Base-by-base conservation (phyloP, 2,797 vertebrate species). In the Eulemur coronatus region DNA sequence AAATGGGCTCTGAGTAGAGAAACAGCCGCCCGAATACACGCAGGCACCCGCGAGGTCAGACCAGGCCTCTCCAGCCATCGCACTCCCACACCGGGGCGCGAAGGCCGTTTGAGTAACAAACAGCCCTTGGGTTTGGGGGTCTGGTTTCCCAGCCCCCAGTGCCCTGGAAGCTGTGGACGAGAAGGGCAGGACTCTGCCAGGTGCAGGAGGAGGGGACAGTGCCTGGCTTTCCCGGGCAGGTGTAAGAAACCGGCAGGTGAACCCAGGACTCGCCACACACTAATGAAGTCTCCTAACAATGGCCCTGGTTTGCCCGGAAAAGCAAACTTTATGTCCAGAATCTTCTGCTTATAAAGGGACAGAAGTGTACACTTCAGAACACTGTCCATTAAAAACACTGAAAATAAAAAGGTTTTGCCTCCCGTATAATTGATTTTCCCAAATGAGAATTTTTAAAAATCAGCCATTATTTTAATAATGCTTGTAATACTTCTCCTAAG, bases 161-260 rank as follows among this genome's bases (percentile, higher is more conserved):
- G 5, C 7, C 26, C 5, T 30, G n/a, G 52, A 33, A 5, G 1
- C 41, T 76, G 2, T 11, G 13, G 10, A 33, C 1, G 1, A 15
- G 20, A 55, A 75, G 52, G 24, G 65, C 2, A 35, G 38, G 46
- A n/a, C 3, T 0, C 22, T 17, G 5, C 33, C 17, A n/a, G 8
- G 55, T 30, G 13, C 28, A 17, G 28, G 9, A 20, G 20, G 4
- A 20, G 14, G 59, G 14, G 7, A 26, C 10, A 3, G 4, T 0
- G 0, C 38, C 20, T 84, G 24, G 4, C 0, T 0, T 24, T 69
- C 1, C 0, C 8, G 6, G 41, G 12, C 35, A 81, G 38, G 38
- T 22, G 86, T 10, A 2, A 75, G 86, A 63, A 75, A 15, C 12
- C 0, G 0, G 12, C 43, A 15, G 0, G 10, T 12, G 69, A 73